A percentile compares a stretch with the other conserved stretches of the same genome.
Conservation (phyloP, 2,113 vertebrate species). For the Pollimyrus isidori region DNA sequence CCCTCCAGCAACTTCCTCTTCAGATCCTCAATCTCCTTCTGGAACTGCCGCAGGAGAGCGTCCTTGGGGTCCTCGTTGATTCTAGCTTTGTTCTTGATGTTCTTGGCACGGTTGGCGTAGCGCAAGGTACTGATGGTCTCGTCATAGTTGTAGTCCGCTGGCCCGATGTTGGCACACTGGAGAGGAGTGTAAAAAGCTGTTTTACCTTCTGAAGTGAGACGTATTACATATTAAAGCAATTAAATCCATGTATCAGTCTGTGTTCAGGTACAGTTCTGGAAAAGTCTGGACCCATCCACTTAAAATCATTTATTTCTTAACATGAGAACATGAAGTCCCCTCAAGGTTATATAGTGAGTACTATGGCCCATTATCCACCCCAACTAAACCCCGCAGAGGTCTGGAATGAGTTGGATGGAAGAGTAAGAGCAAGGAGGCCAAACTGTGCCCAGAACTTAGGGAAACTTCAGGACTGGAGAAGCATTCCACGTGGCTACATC, state of each 20-base stretch:
- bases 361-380: neutral
- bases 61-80: conserved; percentile 99
- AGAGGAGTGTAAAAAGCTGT: neutral
- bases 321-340: neutral
- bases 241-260: neutral
- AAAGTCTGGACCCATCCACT: neutral
- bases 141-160: conserved; percentile 97
- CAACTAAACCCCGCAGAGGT: neutral
- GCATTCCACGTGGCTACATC: neutral
- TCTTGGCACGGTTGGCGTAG: conserved; percentile 95
- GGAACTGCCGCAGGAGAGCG: conserved; percentile 90
- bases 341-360: neutral
- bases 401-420: neutral
- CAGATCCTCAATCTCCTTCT: conserved; percentile 97
- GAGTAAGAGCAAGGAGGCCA: neutral
- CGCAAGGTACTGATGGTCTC: conserved; percentile 96
- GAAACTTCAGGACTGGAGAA: neutral
- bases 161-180: conserved; percentile 98
- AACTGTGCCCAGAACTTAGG: neutral
- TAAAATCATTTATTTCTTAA: neutral
- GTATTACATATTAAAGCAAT: neutral
- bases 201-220: neutral
- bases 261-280: neutral
- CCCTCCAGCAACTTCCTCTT: conserved; percentile 95
- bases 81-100: conserved; percentile 98